These are phyloP conservation scores for Geotrypetes seraphini DNA, from an alignment of 2,797 vertebrate species.

Conservation along the genomic window DNA sequence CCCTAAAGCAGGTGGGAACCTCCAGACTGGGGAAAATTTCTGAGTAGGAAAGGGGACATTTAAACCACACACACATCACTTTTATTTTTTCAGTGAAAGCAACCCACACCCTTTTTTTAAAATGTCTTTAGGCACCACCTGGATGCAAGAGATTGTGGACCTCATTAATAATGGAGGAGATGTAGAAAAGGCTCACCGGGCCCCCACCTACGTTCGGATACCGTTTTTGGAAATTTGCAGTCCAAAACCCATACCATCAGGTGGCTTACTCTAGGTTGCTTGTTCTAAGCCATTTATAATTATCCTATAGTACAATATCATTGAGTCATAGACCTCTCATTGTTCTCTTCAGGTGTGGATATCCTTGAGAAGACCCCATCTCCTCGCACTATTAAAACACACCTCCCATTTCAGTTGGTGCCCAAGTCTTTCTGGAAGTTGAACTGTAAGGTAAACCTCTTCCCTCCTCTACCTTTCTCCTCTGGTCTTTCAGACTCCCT, in stretches of 20 bases:
- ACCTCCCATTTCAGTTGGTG: constrained; percentile 15
- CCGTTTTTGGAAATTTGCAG: constrained; percentile 53
- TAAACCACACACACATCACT: too few species aligned
- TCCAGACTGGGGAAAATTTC: too few species aligned
- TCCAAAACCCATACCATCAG: constrained; percentile 54
- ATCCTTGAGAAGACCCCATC: constrained; percentile 1
- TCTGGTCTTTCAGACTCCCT: too few species aligned
- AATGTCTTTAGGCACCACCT: constrained; percentile 26
- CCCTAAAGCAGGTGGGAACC: constrained; percentile 18
- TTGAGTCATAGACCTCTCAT: too few species aligned
- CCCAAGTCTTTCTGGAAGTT: constrained; percentile 22
- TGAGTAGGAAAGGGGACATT: too few species aligned
- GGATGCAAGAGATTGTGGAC: constrained; percentile 32
- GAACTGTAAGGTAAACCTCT: constrained; percentile 19
- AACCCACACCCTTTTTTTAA: too few species aligned
- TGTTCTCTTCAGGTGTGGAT: background rate
- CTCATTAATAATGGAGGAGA: constrained; percentile 14
- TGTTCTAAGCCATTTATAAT: background rate
- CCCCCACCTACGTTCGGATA: constrained; percentile 1
- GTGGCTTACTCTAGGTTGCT: constrained; percentile 9
- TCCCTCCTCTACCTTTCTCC: too few species aligned
- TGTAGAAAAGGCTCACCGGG: constrained; percentile 8
- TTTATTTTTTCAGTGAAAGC: too few species aligned
- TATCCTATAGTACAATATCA: too few species aligned
- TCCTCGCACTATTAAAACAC: constrained; percentile 22